These are phyloP conservation scores for Epizoanthus illoricatus DNA, from an alignment of 92 coral and sea anemone genomes.

Conservation along the genomic window DNA sequence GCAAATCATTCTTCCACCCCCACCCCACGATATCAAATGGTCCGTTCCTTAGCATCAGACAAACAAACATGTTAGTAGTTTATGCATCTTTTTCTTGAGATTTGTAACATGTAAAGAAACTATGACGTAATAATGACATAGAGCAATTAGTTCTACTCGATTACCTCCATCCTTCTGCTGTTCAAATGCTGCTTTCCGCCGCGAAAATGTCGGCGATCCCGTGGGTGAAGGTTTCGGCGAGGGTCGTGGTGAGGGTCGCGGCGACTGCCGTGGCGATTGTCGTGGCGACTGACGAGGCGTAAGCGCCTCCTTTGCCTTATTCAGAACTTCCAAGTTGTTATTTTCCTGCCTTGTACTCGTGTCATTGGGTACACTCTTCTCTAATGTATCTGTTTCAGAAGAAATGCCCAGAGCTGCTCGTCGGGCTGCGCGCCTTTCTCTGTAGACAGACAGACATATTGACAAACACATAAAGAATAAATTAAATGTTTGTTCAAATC, in stretches of 20 bases:
- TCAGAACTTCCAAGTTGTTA: constrained; percentile 1
- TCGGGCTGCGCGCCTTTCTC: constrained; percentile 89
- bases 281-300: constrained; percentile 38
- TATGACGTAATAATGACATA: too few species aligned
- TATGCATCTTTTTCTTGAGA: too few species aligned
- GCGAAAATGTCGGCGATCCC: constrained; percentile 59
- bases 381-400: constrained; percentile 53
- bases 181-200: constrained; percentile 69
- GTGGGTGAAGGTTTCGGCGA: constrained; percentile 74
- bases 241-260: constrained; percentile 61
- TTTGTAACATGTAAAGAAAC: too few species aligned
- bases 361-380: constrained; percentile 33
- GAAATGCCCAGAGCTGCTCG: constrained; percentile 74
- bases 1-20: too few species aligned
- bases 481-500: neutral
- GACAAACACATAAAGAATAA: neutral
- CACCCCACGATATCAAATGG: too few species aligned
- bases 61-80: too few species aligned
- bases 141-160: too few species aligned
- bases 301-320: constrained; percentile 3
- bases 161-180: constrained; percentile 64
- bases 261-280: constrained; percentile 44
- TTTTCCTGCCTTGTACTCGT: neutral
- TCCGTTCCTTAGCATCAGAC: too few species aligned
- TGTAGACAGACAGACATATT: constrained; percentile 4